Base-by-base conservation (phyloP, 2,797 vertebrate genomes). In the Gouania willdenowi region DNA sequence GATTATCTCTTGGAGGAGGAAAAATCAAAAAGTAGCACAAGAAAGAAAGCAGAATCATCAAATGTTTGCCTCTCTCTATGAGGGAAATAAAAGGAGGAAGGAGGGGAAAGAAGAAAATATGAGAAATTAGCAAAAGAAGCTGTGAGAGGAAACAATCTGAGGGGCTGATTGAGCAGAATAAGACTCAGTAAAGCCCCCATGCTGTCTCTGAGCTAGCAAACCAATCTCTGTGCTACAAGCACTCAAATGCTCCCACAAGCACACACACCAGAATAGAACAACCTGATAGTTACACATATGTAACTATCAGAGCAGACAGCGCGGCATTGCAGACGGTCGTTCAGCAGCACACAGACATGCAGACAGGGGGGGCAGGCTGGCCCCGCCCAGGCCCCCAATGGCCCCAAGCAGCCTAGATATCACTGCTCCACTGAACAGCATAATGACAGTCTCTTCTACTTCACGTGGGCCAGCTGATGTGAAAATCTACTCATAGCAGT, bases 391-490 rank as follows among this genome's bases (percentile, higher is more conserved):
- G 58, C 58, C 59, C 58, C 77, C 71, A 70, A 71, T 67, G 77
- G 83, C 76, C 81, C 78, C 73, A 21, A 75, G 80, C 75, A 69
- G 71, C 75, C 20, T 29, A 82, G 81, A 84, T 85, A 81, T 85
- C 69, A 53, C 81, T 70, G 84, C 82, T 85, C 77, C 79, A 84
- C 60, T 86, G 84, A 84, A 77, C 81, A 86, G 81, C 79, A 83
- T 83, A 83, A 86, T 86, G 71, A 81, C 79, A 66, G 73, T 75
- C 77, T 77, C 77, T 75, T 71, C 75, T 71, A 55, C 66, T 66
- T 81, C 81, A 79, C 64, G 69, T 26, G 48, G 67, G 66, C 66
- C 26, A 46, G 60, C 64, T 60, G 25, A 69, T 59, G 69, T 58
- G 71, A 77, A 83, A 84, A 77, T 73, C 72, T 70, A 57, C 68